Conservation (phyloP, 1,140 invertebrate genomes). For the Drosophila ohnishii region DNA sequence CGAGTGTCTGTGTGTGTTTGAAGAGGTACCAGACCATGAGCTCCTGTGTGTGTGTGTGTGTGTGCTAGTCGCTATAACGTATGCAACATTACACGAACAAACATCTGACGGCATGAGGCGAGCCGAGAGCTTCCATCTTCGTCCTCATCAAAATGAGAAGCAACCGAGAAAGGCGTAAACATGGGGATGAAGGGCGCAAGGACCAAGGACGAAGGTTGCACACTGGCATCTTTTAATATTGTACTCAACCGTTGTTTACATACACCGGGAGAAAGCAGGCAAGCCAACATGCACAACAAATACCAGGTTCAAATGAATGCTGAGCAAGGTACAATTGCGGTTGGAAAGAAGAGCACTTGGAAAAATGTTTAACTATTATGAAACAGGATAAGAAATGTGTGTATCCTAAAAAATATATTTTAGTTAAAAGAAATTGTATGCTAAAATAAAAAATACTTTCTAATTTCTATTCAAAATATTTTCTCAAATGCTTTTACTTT, state of each 20-base stretch:
- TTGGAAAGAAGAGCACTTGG: not conserved
- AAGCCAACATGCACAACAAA: not conserved
- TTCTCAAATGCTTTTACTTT: not conserved
- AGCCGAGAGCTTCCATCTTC: constrained; percentile 33
- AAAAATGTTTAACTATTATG: no score
- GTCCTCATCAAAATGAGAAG: constrained; percentile 44
- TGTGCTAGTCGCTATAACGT: constrained; percentile 47
- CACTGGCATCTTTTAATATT: constrained; percentile 60
- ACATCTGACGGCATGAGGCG: constrained; percentile 33
- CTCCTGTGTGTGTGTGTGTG: constrained; percentile 11
- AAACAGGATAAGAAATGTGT: no score
- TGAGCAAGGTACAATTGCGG: not conserved
- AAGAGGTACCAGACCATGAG: constrained; percentile 12
- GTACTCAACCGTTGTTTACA: constrained; percentile 53
- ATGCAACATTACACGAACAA: constrained; percentile 63
- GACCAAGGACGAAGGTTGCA: constrained; percentile 6
- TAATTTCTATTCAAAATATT: not conserved
- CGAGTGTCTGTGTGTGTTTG: constrained; percentile 32
- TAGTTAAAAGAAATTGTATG: not conserved
- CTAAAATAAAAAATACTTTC: not conserved
- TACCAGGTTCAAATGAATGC: not conserved
- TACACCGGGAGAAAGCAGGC: constrained; percentile 28
- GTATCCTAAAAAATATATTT: not conserved
- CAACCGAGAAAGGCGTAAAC: constrained; percentile 28
- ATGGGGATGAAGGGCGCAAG: constrained; percentile 4